These are phyloP conservation scores for Euplagia quadripunctaria DNA, from an alignment of 2,888 invertebrate species.

Conservation along the genomic window DNA sequence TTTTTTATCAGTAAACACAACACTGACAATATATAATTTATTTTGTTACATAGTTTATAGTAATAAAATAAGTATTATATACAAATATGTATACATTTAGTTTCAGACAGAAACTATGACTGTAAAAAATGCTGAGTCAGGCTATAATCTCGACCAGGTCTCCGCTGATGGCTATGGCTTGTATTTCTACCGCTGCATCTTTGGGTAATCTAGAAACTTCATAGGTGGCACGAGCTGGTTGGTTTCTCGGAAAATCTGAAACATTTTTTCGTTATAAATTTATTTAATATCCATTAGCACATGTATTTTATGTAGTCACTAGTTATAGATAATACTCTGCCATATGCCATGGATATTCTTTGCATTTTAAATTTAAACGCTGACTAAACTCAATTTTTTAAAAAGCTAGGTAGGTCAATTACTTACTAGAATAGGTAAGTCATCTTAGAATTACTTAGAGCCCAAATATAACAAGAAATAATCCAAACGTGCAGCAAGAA, in stretches of 20 bases:
- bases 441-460: too few species aligned
- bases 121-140: neutral
- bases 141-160: slow-evolving; percentile 72
- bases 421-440: too few species aligned
- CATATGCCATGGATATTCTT: too few species aligned
- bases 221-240: slow-evolving; percentile 94
- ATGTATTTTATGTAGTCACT: neutral
- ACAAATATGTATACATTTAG: neutral
- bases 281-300: neutral
- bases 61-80: slow-evolving; percentile 1
- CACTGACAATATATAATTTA: neutral
- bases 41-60: neutral
- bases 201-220: slow-evolving; percentile 94
- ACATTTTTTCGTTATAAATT: slow-evolving; percentile 51
- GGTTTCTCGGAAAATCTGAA: slow-evolving; percentile 91
- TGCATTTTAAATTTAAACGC: too few species aligned
- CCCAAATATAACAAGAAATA: too few species aligned
- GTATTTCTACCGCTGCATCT: slow-evolving; percentile 94
- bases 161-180: slow-evolving; percentile 93
- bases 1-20: neutral
- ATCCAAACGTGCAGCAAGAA: too few species aligned
- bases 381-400: too few species aligned
- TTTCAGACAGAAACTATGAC: neutral
- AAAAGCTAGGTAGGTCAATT: too few species aligned
- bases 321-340: too few species aligned